A percentile compares a stretch with the other conserved stretches of the same genome.
These are phyloP conservation scores for Tetragnatha montana DNA, from an alignment of 2,888 invertebrate genomes.

Conservation along the genomic window DNA sequence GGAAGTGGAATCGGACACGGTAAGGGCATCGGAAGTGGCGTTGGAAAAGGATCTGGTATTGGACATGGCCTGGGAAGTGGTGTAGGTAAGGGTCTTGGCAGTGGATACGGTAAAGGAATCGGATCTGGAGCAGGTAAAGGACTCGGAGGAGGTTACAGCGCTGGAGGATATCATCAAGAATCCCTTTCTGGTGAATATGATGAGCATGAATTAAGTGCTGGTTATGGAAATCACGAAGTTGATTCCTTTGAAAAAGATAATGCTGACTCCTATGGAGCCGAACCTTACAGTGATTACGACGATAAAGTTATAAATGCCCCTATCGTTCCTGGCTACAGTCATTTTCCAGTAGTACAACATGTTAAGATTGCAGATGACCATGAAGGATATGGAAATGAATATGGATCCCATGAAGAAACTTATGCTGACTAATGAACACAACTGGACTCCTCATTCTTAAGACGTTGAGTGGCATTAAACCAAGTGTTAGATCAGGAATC, in stretches of 20 bases:
- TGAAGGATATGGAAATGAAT: conserved; percentile 40
- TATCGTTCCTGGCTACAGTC: conserved; percentile 20
- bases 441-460: background rate
- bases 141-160: conserved; percentile 46
- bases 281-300: conserved; percentile 42
- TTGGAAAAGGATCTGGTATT: conserved; percentile 40
- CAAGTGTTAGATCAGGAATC: background rate
- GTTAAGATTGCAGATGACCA: conserved; percentile 40
- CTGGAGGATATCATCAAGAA: conserved; percentile 21
- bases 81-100: conserved; percentile 26
- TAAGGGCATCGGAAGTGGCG: conserved; percentile 36
- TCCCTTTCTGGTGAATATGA: conserved; percentile 28
- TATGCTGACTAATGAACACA: conserved; percentile 37
- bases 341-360: conserved; percentile 53
- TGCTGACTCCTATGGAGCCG: conserved; percentile 26
- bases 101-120: conserved; percentile 33
- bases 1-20: conserved; percentile 58
- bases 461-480: background rate
- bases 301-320: conserved; percentile 51
- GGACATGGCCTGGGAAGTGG: conserved; percentile 47
- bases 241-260: conserved; percentile 37
- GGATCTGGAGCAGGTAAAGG: conserved; percentile 44
- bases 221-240: conserved; percentile 16
- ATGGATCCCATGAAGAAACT: conserved; percentile 36
- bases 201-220: conserved; percentile 10